These are phyloP conservation scores for Andrena bucephala DNA, from an alignment of 2,888 invertebrate genomes.

Conservation along the genomic window DNA sequence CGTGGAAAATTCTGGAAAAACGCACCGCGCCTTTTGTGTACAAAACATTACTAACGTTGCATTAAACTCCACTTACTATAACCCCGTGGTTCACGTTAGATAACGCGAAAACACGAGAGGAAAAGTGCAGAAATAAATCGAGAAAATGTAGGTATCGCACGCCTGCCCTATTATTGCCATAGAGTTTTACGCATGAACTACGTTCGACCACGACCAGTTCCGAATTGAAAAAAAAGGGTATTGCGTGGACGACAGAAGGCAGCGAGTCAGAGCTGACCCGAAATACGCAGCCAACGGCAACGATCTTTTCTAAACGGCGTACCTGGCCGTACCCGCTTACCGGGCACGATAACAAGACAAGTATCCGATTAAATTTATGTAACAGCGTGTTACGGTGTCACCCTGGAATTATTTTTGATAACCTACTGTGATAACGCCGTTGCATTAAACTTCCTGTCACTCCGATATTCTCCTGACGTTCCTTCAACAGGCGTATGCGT, in stretches of 20 bases:
- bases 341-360: slow-evolving; percentile 70
- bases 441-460: slow-evolving; percentile 43
- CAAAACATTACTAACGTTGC: too few relatives aligned
- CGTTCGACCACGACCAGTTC: slow-evolving; percentile 30
- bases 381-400: slow-evolving; percentile 70
- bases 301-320: slow-evolving; percentile 60
- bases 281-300: slow-evolving; percentile 36
- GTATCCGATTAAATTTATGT: slow-evolving; percentile 81
- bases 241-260: slow-evolving; percentile 8
- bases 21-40: too few relatives aligned
- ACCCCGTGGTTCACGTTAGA: too few relatives aligned
- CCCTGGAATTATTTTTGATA: slow-evolving; percentile 73
- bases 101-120: too few relatives aligned
- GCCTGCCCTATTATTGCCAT: too few relatives aligned
- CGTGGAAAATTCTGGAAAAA: too few relatives aligned
- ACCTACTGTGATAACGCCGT: slow-evolving; percentile 66
- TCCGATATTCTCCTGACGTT: slow-evolving; percentile 42
- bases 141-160: too few relatives aligned
- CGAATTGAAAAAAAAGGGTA: slow-evolving; percentile 31
- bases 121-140: too few relatives aligned
- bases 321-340: slow-evolving; percentile 68
- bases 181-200: slow-evolving; percentile 6
- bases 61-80: too few relatives aligned
- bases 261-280: slow-evolving; percentile 24
- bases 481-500: slow-evolving; percentile 20